Evolutionary conservation across 1,140 invertebrate species (phyloP).

Genomic region (Drosophila bifasciata): DNA sequence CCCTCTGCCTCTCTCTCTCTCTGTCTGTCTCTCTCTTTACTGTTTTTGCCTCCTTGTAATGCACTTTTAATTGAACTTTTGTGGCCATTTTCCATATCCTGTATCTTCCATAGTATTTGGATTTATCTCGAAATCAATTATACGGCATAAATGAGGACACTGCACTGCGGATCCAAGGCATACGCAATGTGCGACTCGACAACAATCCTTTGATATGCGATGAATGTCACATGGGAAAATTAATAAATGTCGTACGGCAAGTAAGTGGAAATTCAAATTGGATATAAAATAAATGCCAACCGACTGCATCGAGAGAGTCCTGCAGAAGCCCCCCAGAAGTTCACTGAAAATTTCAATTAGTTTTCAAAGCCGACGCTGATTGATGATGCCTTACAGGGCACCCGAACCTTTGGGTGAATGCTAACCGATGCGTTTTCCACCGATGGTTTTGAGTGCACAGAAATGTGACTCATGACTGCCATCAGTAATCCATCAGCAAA

Average conservation of each 20-base stretch:
- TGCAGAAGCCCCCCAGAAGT: background rate
- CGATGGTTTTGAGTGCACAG: too few relatives aligned
- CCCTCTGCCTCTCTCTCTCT: background rate
- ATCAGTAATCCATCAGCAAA: too few relatives aligned
- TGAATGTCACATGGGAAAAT: conserved; percentile 86
- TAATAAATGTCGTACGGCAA: conserved; percentile 81
- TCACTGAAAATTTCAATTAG: conserved; percentile 56
- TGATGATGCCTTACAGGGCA: conserved; percentile 22
- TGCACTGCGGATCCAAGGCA: conserved; percentile 84
- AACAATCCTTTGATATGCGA: conserved; percentile 89
- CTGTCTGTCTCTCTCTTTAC: too few relatives aligned
- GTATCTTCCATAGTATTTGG: conserved; percentile 82
- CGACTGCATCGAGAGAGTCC: background rate
- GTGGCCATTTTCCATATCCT: conserved; percentile 6
- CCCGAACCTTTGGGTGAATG: too few relatives aligned
- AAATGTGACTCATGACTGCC: too few relatives aligned
- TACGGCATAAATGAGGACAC: conserved; percentile 86
- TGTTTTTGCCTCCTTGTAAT: conserved; percentile 22
- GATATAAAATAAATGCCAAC: conserved; percentile 17
- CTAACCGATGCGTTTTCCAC: too few relatives aligned
- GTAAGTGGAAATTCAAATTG: conserved; percentile 65
- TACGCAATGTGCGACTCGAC: conserved; percentile 85
- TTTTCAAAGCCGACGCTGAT: conserved; percentile 50
- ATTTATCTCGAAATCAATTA: conserved; percentile 87
- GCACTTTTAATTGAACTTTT: conserved; percentile 54